A percentile compares a stretch with the other conserved stretches of the same genome.
These are phyloP conservation scores for Drosophila mulleri DNA, from an alignment of 2,888 invertebrate species.

Conservation along the genomic window DNA sequence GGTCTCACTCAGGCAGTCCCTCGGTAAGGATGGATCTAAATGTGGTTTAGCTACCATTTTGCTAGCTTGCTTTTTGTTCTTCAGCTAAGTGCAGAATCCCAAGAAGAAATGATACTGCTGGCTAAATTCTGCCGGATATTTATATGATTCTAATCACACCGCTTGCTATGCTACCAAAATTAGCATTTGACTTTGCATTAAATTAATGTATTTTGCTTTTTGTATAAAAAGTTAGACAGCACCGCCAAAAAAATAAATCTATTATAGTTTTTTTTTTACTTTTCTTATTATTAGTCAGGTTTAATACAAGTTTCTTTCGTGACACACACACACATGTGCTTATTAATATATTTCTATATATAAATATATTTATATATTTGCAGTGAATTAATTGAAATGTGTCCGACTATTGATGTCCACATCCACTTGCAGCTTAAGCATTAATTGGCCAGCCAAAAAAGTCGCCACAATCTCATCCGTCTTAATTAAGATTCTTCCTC, in stretches of 20 bases:
- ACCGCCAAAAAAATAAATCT: conserved; percentile 68
- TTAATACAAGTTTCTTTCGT: conserved; percentile 59
- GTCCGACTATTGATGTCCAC: conserved; percentile 42
- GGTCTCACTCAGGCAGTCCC: not conserved
- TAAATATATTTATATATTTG: conserved; percentile 1
- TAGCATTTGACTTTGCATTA: conserved; percentile 69
- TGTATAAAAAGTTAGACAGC: conserved; percentile 48
- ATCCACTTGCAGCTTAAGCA: conserved; percentile 38
- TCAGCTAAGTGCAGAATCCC: conserved; percentile 72
- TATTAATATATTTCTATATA: not conserved
- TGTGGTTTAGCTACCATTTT: conserved; percentile 67
- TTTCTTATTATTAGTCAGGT: conserved; percentile 61
- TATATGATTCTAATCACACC: conserved; percentile 78
- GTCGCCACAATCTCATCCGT: conserved; percentile 20
- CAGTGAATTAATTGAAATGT: conserved; percentile 29
- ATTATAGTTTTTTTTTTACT: conserved; percentile 71
- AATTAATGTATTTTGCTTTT: conserved; percentile 78
- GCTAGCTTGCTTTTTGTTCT: conserved; percentile 64
- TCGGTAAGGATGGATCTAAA: not conserved
- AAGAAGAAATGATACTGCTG: conserved; percentile 78
- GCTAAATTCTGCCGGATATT: conserved; percentile 62
- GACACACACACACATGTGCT: conserved; percentile 2
- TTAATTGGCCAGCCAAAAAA: conserved; percentile 41
- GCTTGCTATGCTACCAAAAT: conserved; percentile 58
- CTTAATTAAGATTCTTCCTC: conserved; percentile 48